Conservation (phyloP, 1,140 invertebrate genomes). For the Maconellicoccus hirsutus region DNA sequence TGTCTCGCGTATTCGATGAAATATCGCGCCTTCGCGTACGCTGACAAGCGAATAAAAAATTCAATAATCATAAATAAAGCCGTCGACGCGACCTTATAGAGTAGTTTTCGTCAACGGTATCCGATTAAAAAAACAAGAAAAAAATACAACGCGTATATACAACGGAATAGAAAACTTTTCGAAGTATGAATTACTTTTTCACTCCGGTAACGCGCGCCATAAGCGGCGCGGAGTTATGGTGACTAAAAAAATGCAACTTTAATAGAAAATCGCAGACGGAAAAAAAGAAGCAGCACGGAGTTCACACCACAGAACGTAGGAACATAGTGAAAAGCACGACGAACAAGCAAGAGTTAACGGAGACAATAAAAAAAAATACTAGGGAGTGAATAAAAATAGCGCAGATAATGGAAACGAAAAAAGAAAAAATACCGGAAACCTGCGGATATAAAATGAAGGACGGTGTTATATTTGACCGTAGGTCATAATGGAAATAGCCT, state of each 20-base stretch:
- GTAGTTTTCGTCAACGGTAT: neutral
- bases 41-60: neutral
- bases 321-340: too few species aligned
- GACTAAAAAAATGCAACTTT: neutral
- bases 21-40: neutral
- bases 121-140: neutral
- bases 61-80: neutral
- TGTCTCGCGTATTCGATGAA: neutral
- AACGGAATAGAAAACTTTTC: too few species aligned
- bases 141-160: neutral
- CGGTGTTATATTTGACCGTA: neutral
- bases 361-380: neutral
- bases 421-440: slow-evolving; percentile 3
- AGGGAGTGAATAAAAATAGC: neutral
- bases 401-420: neutral
- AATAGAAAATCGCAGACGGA: slow-evolving; percentile 1
- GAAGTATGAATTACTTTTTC: too few species aligned
- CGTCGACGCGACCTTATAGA: neutral
- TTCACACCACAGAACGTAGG: too few species aligned
- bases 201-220: too few species aligned
- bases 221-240: too few species aligned
- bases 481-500: slow-evolving; percentile 3
- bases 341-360: too few species aligned
- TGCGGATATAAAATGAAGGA: neutral
- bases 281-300: too few species aligned